phyloP scores from a whole-genome alignment of 2,797 vertebrate species.

The Pterois miles region DNA sequence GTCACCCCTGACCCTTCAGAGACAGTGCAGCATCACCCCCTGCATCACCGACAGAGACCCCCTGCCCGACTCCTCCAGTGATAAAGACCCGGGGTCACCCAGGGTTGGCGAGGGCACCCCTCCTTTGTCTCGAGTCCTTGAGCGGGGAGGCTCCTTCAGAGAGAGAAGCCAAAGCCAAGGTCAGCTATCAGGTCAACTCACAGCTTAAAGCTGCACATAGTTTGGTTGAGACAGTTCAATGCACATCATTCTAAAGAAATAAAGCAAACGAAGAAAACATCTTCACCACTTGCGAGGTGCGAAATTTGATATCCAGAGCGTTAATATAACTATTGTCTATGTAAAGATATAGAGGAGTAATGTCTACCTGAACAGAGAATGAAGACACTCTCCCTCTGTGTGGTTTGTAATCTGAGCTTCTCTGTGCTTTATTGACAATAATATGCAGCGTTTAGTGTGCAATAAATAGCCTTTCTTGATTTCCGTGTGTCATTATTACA shows the following conservation, averaged over 20 bases:
- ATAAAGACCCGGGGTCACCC: slow-evolving; percentile 77
- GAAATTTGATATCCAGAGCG: no score
- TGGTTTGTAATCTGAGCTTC: no score
- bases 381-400: no score
- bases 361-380: no score
- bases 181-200: neutral
- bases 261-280: neutral
- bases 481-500: no score
- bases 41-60: slow-evolving; percentile 82
- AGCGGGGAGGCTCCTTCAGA: slow-evolving; percentile 74
- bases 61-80: slow-evolving; percentile 67
- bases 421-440: no score
- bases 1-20: slow-evolving; percentile 71
- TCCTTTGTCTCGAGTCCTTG: slow-evolving; percentile 43
- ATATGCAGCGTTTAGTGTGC: no score
- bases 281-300: no score
- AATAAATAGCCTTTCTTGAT: no score
- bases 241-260: neutral
- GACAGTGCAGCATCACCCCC: slow-evolving; percentile 74
- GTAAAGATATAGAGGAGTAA: no score
- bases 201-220: neutral
- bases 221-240: neutral
- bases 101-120: slow-evolving; percentile 64
- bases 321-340: no score
- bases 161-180: slow-evolving; percentile 69